Conservation (phyloP, 1,140 invertebrate species). For the Eupristina koningsbergeri region DNA sequence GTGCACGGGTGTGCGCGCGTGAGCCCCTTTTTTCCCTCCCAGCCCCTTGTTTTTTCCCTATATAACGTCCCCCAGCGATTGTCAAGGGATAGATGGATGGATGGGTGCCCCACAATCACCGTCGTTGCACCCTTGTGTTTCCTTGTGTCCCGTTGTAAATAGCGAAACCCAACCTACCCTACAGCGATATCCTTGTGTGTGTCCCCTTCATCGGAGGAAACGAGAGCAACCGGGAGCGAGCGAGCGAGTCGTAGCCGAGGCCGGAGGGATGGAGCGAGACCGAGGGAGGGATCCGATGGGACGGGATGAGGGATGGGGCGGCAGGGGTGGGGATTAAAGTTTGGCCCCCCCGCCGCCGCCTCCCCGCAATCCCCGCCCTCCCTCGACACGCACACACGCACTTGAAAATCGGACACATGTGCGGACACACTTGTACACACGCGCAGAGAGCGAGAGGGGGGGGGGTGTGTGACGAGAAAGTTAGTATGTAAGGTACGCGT, state of each 20-base stretch:
- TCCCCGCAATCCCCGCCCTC: too few species aligned
- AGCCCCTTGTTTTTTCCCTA: conserved; percentile 59
- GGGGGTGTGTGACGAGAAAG: too few species aligned
- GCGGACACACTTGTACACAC: too few species aligned
- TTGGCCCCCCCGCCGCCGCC: not conserved
- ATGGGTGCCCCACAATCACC: not conserved
- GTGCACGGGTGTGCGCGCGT: not conserved
- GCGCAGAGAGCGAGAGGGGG: too few species aligned
- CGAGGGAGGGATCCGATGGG: not conserved
- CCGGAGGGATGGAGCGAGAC: not conserved
- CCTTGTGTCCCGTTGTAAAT: conserved; percentile 40
- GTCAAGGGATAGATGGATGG: conserved; percentile 35
- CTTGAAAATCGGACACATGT: too few species aligned
- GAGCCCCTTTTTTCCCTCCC: not conserved
- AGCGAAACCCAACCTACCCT: conserved; percentile 25
- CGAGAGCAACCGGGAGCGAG: not conserved
- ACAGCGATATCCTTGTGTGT: not conserved
- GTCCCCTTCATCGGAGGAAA: conserved; percentile 15
- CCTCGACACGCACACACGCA: too few species aligned
- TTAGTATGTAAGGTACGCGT: conserved; percentile 29
- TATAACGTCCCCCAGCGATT: conserved; percentile 22
- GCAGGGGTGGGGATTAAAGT: not conserved
- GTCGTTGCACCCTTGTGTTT: conserved; percentile 14
- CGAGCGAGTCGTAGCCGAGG: not conserved
- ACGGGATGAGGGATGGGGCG: not conserved